A percentile compares a stretch with the other conserved stretches of the same genome.
Conservation (phyloP, 2,888 invertebrate genomes). For the Cryptocephalus moraei region DNA sequence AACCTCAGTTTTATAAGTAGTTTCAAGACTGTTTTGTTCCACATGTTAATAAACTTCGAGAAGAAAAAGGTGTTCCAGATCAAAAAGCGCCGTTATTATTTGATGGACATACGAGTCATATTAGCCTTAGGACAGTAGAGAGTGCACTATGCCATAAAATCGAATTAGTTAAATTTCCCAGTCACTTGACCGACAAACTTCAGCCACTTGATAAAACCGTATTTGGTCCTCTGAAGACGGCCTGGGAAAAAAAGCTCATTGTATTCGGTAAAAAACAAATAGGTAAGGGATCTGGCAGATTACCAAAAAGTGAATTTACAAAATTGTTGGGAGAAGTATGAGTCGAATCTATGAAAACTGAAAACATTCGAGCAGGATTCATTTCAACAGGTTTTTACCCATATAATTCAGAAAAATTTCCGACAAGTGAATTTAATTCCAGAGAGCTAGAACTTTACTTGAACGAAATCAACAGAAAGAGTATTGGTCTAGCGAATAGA, state of each 20-base stretch:
- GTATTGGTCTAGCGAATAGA: no score
- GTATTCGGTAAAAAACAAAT: no score
- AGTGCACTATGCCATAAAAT: slow-evolving; percentile 5
- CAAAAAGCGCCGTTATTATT: slow-evolving; percentile 6
- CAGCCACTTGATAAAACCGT: slow-evolving; percentile 13
- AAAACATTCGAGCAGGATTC: no score
- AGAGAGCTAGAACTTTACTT: no score
- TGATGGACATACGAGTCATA: slow-evolving; percentile 12
- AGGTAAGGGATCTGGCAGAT: no score
- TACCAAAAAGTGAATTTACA: no score
- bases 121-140: slow-evolving; percentile 11
- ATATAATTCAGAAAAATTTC: no score
- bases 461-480: no score
- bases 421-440: no score
- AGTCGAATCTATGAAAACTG: no score
- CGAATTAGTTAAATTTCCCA: slow-evolving; percentile 7
- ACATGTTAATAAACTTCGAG: slow-evolving; percentile 5
- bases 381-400: no score
- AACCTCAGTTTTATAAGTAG: slow-evolving; percentile 8
- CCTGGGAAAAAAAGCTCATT: slow-evolving; percentile 14
- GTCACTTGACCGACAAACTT: slow-evolving; percentile 13
- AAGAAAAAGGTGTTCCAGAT: slow-evolving; percentile 3
- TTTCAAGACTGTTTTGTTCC: not conserved
- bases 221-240: slow-evolving; percentile 8
- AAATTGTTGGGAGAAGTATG: no score